phyloP scores from a whole-genome alignment of 2,113 vertebrate species.

The Shinisaurus crocodilurus region DNA sequence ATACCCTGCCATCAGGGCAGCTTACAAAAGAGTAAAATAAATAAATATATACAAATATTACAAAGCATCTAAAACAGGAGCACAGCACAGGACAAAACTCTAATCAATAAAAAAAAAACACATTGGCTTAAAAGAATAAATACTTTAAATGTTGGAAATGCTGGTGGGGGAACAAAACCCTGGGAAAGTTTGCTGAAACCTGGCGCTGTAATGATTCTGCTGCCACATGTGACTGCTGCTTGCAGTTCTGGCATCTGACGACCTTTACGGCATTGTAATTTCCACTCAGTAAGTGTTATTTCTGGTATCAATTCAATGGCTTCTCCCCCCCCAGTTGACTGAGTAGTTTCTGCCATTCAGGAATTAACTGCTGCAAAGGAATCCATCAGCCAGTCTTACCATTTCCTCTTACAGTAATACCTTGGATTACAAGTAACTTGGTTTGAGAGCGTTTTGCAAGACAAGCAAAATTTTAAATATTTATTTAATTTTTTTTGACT shows the following conservation, averaged over 20 bases:
- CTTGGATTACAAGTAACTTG: too few relatives aligned
- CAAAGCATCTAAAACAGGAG: neutral
- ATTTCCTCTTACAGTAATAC: too few relatives aligned
- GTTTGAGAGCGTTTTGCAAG: too few relatives aligned
- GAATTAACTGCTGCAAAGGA: too few relatives aligned
- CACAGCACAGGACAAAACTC: neutral
- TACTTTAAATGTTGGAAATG: neutral
- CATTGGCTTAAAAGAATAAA: neutral
- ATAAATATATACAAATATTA: neutral
- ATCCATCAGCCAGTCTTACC: too few relatives aligned
- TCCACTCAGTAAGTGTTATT: constrained; percentile 37
- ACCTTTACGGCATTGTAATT: constrained; percentile 46
- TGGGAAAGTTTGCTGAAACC: neutral
- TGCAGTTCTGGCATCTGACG: constrained; percentile 43
- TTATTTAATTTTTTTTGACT: too few relatives aligned
- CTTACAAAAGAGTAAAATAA: neutral
- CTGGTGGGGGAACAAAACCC: neutral
- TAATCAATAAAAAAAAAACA: neutral
- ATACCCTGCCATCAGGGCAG: neutral
- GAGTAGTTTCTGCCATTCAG: neutral
- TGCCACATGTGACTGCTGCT: constrained; percentile 2
- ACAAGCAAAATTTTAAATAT: too few relatives aligned
- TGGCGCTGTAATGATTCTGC: neutral
- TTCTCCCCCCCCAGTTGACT: neutral
- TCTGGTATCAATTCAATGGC: constrained; percentile 16